Evolutionary conservation across 2,113 vertebrate genomes (phyloP).

Genomic region (Panthera tigris): DNA sequence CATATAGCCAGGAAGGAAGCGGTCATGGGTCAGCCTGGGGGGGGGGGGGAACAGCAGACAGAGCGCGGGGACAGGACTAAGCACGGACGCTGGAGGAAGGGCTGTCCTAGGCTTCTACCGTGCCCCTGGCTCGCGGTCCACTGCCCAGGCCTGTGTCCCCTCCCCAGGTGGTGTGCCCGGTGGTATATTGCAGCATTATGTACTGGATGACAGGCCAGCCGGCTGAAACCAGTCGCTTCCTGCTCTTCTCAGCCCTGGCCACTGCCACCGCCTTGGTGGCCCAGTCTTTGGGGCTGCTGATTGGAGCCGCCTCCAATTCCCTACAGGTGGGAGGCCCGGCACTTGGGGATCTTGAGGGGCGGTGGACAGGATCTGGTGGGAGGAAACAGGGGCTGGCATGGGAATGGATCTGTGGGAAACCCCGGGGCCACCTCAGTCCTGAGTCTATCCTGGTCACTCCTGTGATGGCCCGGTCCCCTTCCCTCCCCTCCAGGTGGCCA

Average conservation of each 20-base stretch:
- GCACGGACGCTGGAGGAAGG: accelerated
- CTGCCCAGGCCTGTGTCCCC: not conserved
- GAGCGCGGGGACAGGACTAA: not conserved
- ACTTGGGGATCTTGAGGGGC: not conserved
- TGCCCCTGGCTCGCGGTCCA: not conserved
- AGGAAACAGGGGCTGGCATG: not conserved
- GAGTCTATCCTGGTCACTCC: not conserved
- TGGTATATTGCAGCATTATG: slow-evolving; percentile 97
- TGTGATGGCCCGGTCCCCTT: not conserved
- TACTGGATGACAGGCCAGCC: slow-evolving; percentile 99
- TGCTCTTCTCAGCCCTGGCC: slow-evolving; percentile 96
- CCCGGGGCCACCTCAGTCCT: not conserved
- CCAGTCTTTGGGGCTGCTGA: slow-evolving; percentile 96
- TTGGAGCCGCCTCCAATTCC: slow-evolving; percentile 97
- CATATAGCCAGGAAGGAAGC: not conserved
- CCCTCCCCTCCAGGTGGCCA: slow-evolving; percentile 91
- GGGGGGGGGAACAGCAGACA: not conserved
- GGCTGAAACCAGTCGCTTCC: slow-evolving; percentile 91
- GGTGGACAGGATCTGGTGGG: not conserved
- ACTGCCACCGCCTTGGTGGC: slow-evolving; percentile 95
- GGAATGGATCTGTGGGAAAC: not conserved
- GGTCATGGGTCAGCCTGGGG: accelerated
- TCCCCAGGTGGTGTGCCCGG: slow-evolving; percentile 93
- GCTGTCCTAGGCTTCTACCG: too few relatives aligned
- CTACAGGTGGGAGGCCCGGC: slow-evolving; percentile 88